Conservation (phyloP, 92 coral and sea anemone genomes). For the Zoanthus gigantus region DNA sequence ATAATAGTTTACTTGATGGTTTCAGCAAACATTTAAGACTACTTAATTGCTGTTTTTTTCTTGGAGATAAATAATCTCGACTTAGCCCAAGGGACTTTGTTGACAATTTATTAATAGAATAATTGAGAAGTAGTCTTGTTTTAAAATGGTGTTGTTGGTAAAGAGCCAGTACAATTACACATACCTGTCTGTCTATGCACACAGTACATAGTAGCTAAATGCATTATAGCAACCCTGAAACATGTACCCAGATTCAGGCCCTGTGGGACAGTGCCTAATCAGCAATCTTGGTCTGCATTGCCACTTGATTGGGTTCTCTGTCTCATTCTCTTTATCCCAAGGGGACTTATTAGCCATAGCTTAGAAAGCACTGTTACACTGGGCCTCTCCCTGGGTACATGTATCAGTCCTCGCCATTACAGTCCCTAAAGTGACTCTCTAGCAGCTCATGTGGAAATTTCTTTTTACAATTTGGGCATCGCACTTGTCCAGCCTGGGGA, state of each 20-base stretch:
- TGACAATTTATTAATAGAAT: no score
- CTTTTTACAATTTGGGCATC: constrained; percentile 77
- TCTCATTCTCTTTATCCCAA: background rate
- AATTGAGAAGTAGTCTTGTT: no score
- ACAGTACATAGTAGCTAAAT: background rate
- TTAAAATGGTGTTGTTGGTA: background rate
- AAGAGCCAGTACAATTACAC: background rate
- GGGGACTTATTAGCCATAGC: background rate
- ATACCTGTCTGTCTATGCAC: background rate
- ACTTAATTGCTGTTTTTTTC: no score
- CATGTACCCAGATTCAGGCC: constrained; percentile 40
- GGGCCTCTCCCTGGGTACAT: constrained; percentile 42
- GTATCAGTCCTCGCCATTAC: constrained; percentile 65
- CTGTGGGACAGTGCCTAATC: constrained; percentile 38
- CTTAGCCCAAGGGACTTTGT: no score
- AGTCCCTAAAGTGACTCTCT: constrained; percentile 84
- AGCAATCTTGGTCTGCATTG: background rate
- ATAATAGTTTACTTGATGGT: no score
- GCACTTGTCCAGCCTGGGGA: constrained; percentile 67
- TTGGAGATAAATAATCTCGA: no score
- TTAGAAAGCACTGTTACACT: constrained; percentile 9
- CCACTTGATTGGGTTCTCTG: background rate
- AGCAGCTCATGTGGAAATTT: constrained; percentile 77
- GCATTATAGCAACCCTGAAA: background rate
- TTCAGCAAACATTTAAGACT: no score